Percentiles rank a stretch among this genome's conserved stretches.
These are phyloP conservation scores for Lates calcarifer DNA, from an alignment of 2,113 vertebrate species.

Conservation along the genomic window DNA sequence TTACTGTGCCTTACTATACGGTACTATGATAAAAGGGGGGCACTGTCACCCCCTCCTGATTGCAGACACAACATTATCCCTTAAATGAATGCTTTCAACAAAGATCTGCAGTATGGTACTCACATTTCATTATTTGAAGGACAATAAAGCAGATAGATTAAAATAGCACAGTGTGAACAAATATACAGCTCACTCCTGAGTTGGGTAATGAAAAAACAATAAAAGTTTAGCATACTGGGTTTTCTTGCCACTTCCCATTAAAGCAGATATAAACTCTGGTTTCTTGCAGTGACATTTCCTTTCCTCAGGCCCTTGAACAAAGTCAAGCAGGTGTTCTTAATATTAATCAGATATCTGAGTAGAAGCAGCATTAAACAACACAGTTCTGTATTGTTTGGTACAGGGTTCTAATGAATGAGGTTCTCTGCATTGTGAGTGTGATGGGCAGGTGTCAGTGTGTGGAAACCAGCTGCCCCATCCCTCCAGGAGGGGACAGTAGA, in stretches of 20 bases:
- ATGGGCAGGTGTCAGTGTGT: slow-evolving; percentile 74
- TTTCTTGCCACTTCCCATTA: slow-evolving; percentile 45
- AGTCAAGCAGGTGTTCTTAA: slow-evolving; percentile 15
- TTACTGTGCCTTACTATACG: slow-evolving; percentile 22
- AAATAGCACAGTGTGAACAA: slow-evolving; percentile 59
- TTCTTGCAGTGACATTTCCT: slow-evolving; percentile 9
- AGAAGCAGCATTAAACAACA: slow-evolving; percentile 15
- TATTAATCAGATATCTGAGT: slow-evolving; percentile 18
- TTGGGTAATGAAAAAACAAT: slow-evolving; percentile 64
- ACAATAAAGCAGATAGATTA: slow-evolving; percentile 56
- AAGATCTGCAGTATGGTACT: slow-evolving; percentile 49
- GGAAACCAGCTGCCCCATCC: slow-evolving; percentile 53
- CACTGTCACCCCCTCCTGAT: slow-evolving; percentile 39
- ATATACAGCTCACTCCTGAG: slow-evolving; percentile 26
- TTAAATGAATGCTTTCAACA: slow-evolving; percentile 71
- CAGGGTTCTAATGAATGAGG: slow-evolving; percentile 7
- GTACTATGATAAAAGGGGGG: slow-evolving; percentile 12
- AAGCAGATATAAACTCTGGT: slow-evolving; percentile 33
- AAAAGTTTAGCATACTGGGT: slow-evolving; percentile 46
- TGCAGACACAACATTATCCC: slow-evolving; percentile 41
- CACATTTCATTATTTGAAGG: slow-evolving; percentile 64
- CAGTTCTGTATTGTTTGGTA: slow-evolving; percentile 4
- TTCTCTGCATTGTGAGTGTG: slow-evolving; percentile 26
- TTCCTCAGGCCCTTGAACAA: slow-evolving; percentile 41
- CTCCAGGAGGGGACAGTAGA: slow-evolving; percentile 82